Evolutionary conservation across 2,113 vertebrate species (phyloP).

Genomic region (Platysteira castanea): DNA sequence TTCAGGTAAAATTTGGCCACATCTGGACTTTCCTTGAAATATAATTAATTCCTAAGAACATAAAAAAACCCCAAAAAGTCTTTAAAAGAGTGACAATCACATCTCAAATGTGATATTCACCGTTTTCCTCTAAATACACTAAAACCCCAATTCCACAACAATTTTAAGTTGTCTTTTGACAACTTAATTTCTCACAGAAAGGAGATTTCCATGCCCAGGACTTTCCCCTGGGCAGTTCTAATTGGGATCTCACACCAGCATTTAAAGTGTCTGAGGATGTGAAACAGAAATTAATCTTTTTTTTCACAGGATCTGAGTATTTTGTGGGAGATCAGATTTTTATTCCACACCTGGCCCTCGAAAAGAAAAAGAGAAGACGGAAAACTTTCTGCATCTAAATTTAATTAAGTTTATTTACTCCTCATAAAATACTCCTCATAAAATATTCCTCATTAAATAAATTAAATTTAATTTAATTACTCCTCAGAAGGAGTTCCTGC

Average conservation of each 20-base stretch:
- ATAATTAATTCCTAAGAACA: not conserved
- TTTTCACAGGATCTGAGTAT: not conserved
- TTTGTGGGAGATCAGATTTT: not conserved
- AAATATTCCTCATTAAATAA: no score
- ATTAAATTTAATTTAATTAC: no score
- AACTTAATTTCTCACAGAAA: not conserved
- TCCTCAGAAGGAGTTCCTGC: not conserved
- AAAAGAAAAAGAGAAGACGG: not conserved
- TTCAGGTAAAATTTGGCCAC: no score
- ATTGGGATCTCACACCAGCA: not conserved
- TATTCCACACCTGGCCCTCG: constrained; percentile 17
- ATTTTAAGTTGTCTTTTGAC: not conserved
- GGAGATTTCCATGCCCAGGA: not conserved
- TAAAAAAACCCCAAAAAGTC: not conserved
- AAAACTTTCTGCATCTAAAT: not conserved
- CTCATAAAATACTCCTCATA: no score
- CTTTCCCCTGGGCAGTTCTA: not conserved
- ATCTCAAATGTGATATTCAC: not conserved
- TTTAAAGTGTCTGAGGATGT: not conserved
- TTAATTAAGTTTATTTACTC: no score
- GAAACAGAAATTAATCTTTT: not conserved
- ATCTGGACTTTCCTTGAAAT: not conserved
- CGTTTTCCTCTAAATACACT: not conserved
- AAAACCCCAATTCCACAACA: not conserved
- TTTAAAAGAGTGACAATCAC: not conserved